Evolutionary conservation across 2,888 invertebrate genomes (phyloP).

Genomic region (Cataglyphis cursor): DNA sequence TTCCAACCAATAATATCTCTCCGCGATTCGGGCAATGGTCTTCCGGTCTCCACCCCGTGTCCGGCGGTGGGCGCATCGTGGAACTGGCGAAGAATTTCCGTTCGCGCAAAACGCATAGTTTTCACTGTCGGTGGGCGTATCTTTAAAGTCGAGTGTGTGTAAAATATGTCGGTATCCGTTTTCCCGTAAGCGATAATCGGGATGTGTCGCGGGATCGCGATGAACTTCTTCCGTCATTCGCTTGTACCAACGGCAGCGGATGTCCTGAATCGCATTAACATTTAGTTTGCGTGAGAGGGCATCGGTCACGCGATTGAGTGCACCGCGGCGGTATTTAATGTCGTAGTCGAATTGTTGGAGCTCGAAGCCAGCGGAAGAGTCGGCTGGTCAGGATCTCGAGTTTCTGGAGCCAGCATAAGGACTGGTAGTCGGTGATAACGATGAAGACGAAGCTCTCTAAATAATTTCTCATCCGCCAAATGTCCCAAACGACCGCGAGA

Average conservation of each 20-base stretch:
- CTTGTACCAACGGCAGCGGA: too few species aligned
- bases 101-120: neutral
- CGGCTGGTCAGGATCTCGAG: slow-evolving; percentile 69
- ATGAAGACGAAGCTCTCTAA: slow-evolving; percentile 72
- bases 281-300: slow-evolving; percentile 55
- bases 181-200: too few species aligned
- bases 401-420: slow-evolving; percentile 69
- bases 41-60: too few species aligned
- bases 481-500: slow-evolving; percentile 40
- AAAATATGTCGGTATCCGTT: too few species aligned
- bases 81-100: neutral
- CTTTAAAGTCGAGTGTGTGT: too few species aligned
- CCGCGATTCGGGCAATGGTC: too few species aligned
- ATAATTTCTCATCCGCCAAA: slow-evolving; percentile 69
- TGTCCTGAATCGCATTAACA: neutral
- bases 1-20: too few species aligned
- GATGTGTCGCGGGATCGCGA: too few species aligned
- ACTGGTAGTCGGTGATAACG: slow-evolving; percentile 72
- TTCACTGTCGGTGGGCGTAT: too few species aligned
- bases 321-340: slow-evolving; percentile 15
- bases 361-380: slow-evolving; percentile 46
- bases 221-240: too few species aligned
- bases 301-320: slow-evolving; percentile 50
- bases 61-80: neutral
- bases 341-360: slow-evolving; percentile 56